phyloP scores from a whole-genome alignment of 2,113 vertebrate genomes.

The Campylomormyrus tamandua region DNA sequence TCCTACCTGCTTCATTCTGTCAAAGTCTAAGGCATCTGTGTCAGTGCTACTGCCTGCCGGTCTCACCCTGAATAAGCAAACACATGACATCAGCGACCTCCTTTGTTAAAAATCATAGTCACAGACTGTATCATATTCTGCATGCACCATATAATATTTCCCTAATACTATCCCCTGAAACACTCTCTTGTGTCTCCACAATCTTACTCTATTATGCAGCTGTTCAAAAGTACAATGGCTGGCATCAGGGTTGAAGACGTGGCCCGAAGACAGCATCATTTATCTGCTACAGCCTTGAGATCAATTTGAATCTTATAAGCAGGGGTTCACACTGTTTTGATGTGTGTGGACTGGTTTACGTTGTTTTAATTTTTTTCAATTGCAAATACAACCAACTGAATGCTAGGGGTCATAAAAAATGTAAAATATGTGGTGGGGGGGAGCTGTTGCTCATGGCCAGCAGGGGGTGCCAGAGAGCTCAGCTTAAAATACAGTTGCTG shows the following conservation, averaged over 20 bases:
- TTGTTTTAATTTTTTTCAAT: not conserved
- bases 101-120: not conserved
- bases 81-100: not conserved
- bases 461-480: not conserved
- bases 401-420: not conserved
- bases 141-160: conserved; percentile 2
- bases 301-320: not conserved
- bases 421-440: not conserved
- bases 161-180: not conserved
- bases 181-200: not conserved
- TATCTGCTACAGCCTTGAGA: not conserved
- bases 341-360: not conserved
- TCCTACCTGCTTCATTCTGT: conserved; percentile 95
- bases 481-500: not conserved
- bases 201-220: not conserved
- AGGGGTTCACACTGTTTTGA: not conserved
- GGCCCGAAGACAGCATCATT: not conserved
- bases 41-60: conserved; percentile 82
- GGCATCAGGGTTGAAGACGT: not conserved
- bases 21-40: conserved; percentile 85
- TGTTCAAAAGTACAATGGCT: not conserved
- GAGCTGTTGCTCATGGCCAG: not conserved
- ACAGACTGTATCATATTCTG: not conserved
- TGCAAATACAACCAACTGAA: not conserved
- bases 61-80: conserved; percentile 72